A percentile compares a stretch with the other conserved stretches of the same genome.
Evolutionary conservation across 2,113 vertebrate species (phyloP).

Genomic region (Dasypus novemcinctus): DNA sequence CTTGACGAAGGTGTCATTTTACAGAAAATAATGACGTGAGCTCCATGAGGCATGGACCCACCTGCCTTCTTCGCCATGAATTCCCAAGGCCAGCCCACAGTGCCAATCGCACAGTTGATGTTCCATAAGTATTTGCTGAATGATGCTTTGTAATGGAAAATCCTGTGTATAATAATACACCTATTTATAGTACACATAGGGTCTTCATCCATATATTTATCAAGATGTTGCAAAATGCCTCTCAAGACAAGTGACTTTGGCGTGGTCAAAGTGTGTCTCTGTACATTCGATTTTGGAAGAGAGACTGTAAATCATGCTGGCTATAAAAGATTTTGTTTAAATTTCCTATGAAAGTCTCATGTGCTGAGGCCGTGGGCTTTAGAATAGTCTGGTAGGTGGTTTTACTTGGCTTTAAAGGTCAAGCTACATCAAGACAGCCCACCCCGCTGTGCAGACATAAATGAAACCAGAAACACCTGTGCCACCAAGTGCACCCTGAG

Average conservation of each 20-base stretch:
- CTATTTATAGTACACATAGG: not conserved
- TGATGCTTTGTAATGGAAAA: slow-evolving; percentile 28
- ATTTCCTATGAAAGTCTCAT: not conserved
- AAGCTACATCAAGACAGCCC: not conserved
- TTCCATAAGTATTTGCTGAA: slow-evolving; percentile 13
- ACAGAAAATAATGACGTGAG: not conserved
- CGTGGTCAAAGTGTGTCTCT: not conserved
- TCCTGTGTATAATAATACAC: not conserved
- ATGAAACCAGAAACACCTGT: slow-evolving; percentile 60
- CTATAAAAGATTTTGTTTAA: not conserved
- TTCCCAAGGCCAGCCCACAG: not conserved
- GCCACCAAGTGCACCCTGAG: slow-evolving; percentile 33
- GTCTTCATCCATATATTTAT: not conserved
- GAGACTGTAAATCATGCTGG: slow-evolving; percentile 3
- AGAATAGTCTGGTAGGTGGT: not conserved
- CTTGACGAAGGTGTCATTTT: slow-evolving; percentile 4
- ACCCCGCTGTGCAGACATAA: slow-evolving; percentile 35
- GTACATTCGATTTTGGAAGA: not conserved
- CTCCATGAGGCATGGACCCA: not conserved
- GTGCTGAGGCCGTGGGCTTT: not conserved
- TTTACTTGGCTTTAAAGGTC: slow-evolving; percentile 34
- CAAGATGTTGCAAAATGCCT: not conserved
- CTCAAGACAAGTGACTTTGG: not conserved
- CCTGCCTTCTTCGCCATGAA: not conserved
- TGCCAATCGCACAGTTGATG: not conserved